Evolutionary conservation across 64 coral and sea anemone species (phyloP).

Genomic region (Pachyseris speciosa): DNA sequence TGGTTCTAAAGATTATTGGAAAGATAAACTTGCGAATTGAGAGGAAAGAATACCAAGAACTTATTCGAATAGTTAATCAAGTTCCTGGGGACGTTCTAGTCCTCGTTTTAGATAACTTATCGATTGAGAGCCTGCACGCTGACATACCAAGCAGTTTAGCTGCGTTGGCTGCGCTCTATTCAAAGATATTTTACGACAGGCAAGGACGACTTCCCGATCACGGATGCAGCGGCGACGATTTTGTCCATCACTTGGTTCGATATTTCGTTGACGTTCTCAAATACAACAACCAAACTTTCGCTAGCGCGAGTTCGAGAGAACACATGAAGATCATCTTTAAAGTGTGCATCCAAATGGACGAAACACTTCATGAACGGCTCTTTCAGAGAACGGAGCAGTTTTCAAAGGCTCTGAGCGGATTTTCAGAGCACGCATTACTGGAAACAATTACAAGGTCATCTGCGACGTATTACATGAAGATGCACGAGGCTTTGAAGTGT

Average conservation of each 20-base stretch:
- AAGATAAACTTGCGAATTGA: slow-evolving; percentile 93
- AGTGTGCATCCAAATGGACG: slow-evolving; percentile 69
- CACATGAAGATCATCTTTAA: slow-evolving; percentile 77
- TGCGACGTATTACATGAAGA: slow-evolving; percentile 58
- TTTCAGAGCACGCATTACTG: slow-evolving; percentile 75
- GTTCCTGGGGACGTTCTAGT: slow-evolving; percentile 89
- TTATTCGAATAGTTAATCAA: slow-evolving; percentile 81
- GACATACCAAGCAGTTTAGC: slow-evolving; percentile 88
- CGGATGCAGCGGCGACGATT: slow-evolving; percentile 61
- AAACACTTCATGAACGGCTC: slow-evolving; percentile 39
- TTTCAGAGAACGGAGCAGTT: slow-evolving; percentile 56
- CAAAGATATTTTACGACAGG: slow-evolving; percentile 77
- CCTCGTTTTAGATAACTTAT: slow-evolving; percentile 79
- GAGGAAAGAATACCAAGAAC: slow-evolving; percentile 81
- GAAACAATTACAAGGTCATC: slow-evolving; percentile 76
- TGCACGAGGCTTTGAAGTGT: slow-evolving; percentile 82
- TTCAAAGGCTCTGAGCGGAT: slow-evolving; percentile 64
- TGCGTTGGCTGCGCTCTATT: slow-evolving; percentile 67
- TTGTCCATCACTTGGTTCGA: slow-evolving; percentile 77
- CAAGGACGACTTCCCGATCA: slow-evolving; percentile 54
- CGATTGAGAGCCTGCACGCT: slow-evolving; percentile 70
- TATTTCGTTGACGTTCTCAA: slow-evolving; percentile 88
- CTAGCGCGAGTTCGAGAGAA: slow-evolving; percentile 85
- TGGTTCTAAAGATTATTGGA: slow-evolving; percentile 91
- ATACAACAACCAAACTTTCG: slow-evolving; percentile 85